phyloP scores from a whole-genome alignment of 1,140 invertebrate species.

The Aporrectodea caliginosa region DNA sequence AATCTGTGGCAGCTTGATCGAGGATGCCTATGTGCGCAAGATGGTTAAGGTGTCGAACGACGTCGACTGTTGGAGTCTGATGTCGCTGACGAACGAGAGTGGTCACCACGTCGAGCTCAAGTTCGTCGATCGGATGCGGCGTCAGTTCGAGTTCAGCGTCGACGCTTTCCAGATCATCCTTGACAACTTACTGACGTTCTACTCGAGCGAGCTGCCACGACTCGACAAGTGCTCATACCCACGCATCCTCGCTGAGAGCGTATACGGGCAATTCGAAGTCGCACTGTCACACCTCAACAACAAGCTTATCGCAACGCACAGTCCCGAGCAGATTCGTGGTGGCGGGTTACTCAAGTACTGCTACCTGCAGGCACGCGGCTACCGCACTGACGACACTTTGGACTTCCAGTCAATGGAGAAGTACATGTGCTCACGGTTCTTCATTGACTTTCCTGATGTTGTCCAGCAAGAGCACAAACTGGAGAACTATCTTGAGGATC shows the following conservation, averaged over 20 bases:
- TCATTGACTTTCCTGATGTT: constrained; percentile 80
- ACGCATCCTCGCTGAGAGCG: constrained; percentile 92
- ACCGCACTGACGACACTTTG: constrained; percentile 76
- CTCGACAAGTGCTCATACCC: constrained; percentile 94
- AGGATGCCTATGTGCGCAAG: constrained; percentile 92
- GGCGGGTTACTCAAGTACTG: constrained; percentile 98
- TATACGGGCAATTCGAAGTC: constrained; percentile 95
- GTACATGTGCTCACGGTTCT: constrained; percentile 99
- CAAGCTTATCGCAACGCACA: constrained; percentile 86
- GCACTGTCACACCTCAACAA: constrained; percentile 89
- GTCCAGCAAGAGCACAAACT: constrained; percentile 26
- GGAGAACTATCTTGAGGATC: constrained; percentile 63
- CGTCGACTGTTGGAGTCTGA: constrained; percentile 89
- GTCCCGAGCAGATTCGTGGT: constrained; percentile 97
- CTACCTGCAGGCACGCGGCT: constrained; percentile 87
- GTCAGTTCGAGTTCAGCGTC: constrained; percentile 98
- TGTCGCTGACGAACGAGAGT: constrained; percentile 85
- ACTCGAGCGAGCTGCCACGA: constrained; percentile 76
- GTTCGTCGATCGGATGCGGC: constrained; percentile 96
- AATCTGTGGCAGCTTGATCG: constrained; percentile 86
- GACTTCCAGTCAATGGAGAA: constrained; percentile 87
- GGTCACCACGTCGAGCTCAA: constrained; percentile 89
- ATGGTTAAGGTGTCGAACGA: constrained; percentile 79
- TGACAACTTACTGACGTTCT: constrained; percentile 89
- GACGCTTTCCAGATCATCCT: constrained; percentile 98